Conservation (phyloP, 2,888 invertebrate species). For the Aporophyla lueneburgensis region DNA sequence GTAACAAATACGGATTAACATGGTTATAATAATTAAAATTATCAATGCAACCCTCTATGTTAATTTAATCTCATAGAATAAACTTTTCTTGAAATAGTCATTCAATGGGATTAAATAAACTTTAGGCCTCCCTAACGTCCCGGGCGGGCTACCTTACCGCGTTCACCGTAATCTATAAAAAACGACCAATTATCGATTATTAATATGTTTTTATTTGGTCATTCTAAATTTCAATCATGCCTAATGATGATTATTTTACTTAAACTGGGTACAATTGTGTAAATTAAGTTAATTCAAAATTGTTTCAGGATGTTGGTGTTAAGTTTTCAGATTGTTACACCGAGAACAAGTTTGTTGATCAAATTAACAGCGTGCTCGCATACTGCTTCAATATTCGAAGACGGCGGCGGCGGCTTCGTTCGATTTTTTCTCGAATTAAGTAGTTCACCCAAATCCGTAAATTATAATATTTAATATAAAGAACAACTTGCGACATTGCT, state of each 20-base stretch:
- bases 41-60: too few relatives aligned
- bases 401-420: too few relatives aligned
- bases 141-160: too few relatives aligned
- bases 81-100: too few relatives aligned
- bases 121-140: too few relatives aligned
- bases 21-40: too few relatives aligned
- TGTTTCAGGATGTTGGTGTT: background rate
- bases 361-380: conserved; percentile 13
- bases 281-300: background rate
- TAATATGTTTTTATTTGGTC: too few relatives aligned
- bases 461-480: background rate
- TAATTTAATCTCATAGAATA: too few relatives aligned
- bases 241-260: background rate
- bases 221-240: too few relatives aligned
- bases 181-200: background rate
- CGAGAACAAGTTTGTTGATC: conserved; percentile 6
- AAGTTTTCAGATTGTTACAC: conserved; percentile 7
- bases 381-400: conserved; percentile 4
- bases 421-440: conserved; percentile 15
- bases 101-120: too few relatives aligned
- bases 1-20: too few relatives aligned
- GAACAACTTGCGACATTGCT: background rate
- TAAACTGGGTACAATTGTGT: background rate
- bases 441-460: background rate
- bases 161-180: background rate